Base-by-base conservation (phyloP, 2,888 invertebrate species). In the Amiota communis region DNA sequence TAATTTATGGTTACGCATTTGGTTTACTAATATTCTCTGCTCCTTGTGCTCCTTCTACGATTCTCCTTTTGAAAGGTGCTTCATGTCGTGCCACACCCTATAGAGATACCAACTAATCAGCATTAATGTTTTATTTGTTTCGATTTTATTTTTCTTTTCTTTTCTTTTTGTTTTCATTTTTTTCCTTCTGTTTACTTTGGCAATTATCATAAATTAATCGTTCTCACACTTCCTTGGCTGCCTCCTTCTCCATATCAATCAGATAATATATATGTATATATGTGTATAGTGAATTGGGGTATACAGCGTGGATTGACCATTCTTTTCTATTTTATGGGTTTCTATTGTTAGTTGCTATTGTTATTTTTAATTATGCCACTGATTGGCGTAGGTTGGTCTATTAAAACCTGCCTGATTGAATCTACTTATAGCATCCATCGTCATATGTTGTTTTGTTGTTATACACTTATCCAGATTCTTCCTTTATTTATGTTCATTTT, bases 171-270 rank as follows among this genome's bases (percentile, higher is more conserved):
- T 20, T 59, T 51, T 76, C 20, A 36, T 76, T 71, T 17, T 53
- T 13, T 47, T 12, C 46, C 77, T 80, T 82, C 81, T 83, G 83
- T 85, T 85, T 83, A 82, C 86, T 83, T 84, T 81, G 82, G 83
- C 84, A 84, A 83, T 83, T 85, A 85, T 86, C 79, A 83, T 83
- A 83, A 83, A 83, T 83, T 83, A 85, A 85, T 85, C 83, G 83
- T 3, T 15, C 9, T 15, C 1, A 49, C 23, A 17, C 17, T 59
- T 46, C n/a, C 9, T 23, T 48, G 56, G 49, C 36, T 36, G 2
- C 36, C 36, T 6, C 36, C 36, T 36, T 2, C 36, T 36, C 36
- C 36, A 2, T 6, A 36, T 36, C 36, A 36, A 36, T 36, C 36
- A 36, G 36, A 36, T 36, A 2, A 2, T 36, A 36, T 36, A 36